Evolutionary conservation across 1,140 invertebrate species (phyloP), one percentile per base, ranked within the genome.

Genomic region (Pseudomyrmex gracilis): DNA sequence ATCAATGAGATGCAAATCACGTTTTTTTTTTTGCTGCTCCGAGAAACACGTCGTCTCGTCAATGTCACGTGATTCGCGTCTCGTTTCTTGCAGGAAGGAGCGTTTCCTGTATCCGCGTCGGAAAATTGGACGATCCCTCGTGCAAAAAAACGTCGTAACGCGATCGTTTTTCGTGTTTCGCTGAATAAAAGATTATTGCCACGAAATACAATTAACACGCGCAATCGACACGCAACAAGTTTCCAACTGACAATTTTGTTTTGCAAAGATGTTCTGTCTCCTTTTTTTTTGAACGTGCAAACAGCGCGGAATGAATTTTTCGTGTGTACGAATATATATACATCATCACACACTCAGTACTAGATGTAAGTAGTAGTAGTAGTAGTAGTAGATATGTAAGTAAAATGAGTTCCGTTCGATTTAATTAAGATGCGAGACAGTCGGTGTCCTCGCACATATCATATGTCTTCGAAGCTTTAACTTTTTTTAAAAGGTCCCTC

Each of bases 91-190:
- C 22, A 53, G 64, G 51, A 57, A 58, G 64, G 64, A 22, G 15
- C 20, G 20, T 78, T 78, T 78, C 34, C 64, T 47, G 51, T n/a
- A 15, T 76, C 2, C 22, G 22, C 67, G 13, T 68, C 47, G 34
- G 7, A 34, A 34, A 34, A 34, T 34, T 34, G 5, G 4, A 34
- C 34, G 34, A 34, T 34, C 34, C 7, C 34, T 34, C 34, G 5
- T 34, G 5, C 34, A 7, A 34, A 7, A 34, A 34, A 34, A 34
- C 34, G 34, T 34, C 4, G 34, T 34, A 34, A 34, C 34, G 5
- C 34, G 5, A 34, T 34, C 34, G 34, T 34, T 34, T 34, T 34
- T 34, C 34, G 5, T 7, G 7, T 34, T 34, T 34, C 34, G 34
- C 5, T 34, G 34, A 34, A 34, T 34, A 34, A 34, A 34, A 34